Evolutionary conservation across 2,888 invertebrate genomes (phyloP), one percentile per base, ranked within the genome.

Genomic region (Pristionchus arcanus): DNA sequence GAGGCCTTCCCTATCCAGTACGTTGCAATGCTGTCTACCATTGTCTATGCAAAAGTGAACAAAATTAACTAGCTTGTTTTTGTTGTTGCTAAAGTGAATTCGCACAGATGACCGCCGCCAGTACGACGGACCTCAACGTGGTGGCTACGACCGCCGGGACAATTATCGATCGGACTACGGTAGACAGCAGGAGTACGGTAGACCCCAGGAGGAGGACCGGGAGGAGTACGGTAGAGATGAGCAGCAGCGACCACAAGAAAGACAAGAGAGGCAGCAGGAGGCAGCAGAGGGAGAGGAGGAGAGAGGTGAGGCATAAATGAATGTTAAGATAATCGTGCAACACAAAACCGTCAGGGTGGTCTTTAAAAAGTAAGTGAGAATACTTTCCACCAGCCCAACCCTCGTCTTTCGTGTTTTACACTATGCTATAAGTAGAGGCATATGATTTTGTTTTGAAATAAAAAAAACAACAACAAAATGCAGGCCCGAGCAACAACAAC

Each of bases 101-200:
- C 28, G 9, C 37, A 2, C 21, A 42, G 81, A 81, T 19, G 81
- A 42, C 28, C 81, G 81, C 13, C 81, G 81, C 1, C 81, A 77
- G 49, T 77, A 81, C 28, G 81, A 81, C 28, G 81, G 81, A 11
- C 37, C 77, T 0, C 77, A 77, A n/a, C 28, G 89, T n/a, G 53
- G 63, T 49, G 42, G 42, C 37, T 90, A 42, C 68, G 77, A 84
- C 9, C 19, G 74, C 15, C 19, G 74, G 21, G 55, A 84, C 59
- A 49, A n/a, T 42, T 34, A 81, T 49, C 81, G 87, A 53, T 81
- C 81, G 53, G 81, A 81, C n/a, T 81, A 81, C 81, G 49, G 81
- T 49, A 49, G 81, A 81, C 49, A 77, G 21, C 21, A 77, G n/a
- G 42, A 37, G 19, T 68, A 68, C 68, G 68, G 31, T 34, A 74